These are phyloP conservation scores for Anolis apletophallus DNA, from an alignment of 2,797 vertebrate species.

Conservation along the genomic window DNA sequence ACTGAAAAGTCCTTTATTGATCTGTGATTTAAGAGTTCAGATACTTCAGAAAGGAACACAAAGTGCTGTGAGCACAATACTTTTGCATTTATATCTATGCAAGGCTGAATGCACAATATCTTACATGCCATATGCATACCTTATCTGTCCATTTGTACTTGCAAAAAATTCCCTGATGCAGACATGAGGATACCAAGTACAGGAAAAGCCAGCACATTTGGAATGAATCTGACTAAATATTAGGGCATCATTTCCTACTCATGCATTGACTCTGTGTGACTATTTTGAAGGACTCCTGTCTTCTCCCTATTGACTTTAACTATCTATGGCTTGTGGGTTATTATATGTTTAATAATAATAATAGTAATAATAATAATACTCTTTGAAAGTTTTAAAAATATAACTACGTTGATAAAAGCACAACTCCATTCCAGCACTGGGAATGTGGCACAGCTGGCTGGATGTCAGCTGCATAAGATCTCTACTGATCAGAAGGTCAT, in stretches of 20 bases:
- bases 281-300: neutral
- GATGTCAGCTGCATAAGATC: too few relatives aligned
- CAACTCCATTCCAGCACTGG: too few relatives aligned
- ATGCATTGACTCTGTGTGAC: neutral
- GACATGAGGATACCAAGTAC: neutral
- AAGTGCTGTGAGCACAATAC: neutral
- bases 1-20: neutral
- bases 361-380: too few relatives aligned
- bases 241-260: neutral
- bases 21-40: neutral
- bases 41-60: neutral
- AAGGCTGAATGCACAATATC: neutral
- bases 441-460: too few relatives aligned
- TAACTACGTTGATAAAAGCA: too few relatives aligned
- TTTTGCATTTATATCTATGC: neutral
- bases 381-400: too few relatives aligned
- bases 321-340: too few relatives aligned
- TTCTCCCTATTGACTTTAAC: neutral
- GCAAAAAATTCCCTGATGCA: neutral
- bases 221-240: too few relatives aligned
- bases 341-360: too few relatives aligned
- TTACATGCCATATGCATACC: too few relatives aligned
- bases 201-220: neutral
- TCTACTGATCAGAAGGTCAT: too few relatives aligned
- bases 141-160: neutral